These are phyloP conservation scores for Acinonyx jubatus DNA, from an alignment of 2,113 vertebrate species.

Conservation along the genomic window DNA sequence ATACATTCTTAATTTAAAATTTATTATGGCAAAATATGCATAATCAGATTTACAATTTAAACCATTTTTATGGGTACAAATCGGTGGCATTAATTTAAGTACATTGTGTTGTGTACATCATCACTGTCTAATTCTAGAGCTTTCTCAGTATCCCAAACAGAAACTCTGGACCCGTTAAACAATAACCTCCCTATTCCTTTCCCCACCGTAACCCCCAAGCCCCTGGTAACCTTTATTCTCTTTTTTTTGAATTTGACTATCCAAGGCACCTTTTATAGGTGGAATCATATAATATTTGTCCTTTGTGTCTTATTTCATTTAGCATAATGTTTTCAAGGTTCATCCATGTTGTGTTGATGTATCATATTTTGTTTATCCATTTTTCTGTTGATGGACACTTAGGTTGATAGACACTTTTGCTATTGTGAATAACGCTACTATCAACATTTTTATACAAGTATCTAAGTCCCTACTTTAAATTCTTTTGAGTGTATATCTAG, in stretches of 20 bases:
- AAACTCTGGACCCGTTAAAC: background rate
- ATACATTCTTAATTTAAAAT: background rate
- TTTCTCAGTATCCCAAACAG: background rate
- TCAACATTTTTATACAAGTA: background rate
- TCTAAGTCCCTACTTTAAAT: background rate
- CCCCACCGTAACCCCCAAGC: background rate
- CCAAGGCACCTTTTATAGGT: background rate
- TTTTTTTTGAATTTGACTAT: background rate
- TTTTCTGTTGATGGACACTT: background rate
- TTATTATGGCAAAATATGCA: background rate
- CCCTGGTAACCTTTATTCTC: background rate
- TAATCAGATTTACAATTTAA: constrained; percentile 12
- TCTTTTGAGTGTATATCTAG: background rate
- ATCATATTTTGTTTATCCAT: background rate
- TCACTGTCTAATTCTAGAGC: background rate
- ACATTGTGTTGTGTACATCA: background rate
- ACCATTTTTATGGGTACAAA: background rate
- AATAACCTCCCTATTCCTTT: background rate
- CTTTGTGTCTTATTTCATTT: background rate
- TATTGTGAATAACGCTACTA: background rate
- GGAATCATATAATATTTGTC: background rate
- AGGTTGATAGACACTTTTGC: background rate
- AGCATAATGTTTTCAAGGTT: background rate
- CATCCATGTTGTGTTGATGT: background rate
- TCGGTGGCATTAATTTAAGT: background rate